Evolutionary conservation across 2,888 invertebrate genomes (phyloP), one percentile per base, ranked within the genome.

Genomic region (Agonum fuliginosum): DNA sequence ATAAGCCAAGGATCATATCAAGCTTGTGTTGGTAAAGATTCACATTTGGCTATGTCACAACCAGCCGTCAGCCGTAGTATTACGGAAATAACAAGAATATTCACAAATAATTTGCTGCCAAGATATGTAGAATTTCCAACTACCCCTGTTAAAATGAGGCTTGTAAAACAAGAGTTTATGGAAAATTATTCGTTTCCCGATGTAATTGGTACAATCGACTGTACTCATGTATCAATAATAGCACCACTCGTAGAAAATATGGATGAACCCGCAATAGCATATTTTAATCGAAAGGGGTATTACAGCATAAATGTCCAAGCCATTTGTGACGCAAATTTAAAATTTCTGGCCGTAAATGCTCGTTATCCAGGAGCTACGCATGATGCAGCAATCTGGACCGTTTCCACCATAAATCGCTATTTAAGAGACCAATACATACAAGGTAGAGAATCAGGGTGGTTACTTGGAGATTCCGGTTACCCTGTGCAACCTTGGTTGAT

Each of bases 381-480:
- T 20, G 77, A 78, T 30, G 71, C 78, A 3, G 71, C 70, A 1
- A 74, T 78, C n/a, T 78, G 78, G 78, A 24, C 14, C 19, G 22
- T 34, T 0, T 54, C 67, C 10, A 62, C 24, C 4, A 67, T 71
- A 19, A 34, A 46, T 6, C 10, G 12, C 3, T 41, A 48, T 46
- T 43, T 74, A 30, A 24, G 24, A 24, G 34, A 17, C 19, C 17
- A 37, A 20, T 75, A 70, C 41, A 24, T 22, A 41, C 34, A 51
- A 17, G 70, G 71, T 14, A 62, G 69, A 10, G 20, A 62, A 30
- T 54, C 43, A 4, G 43, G n/a, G 8, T 78, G 72, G 76, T 34
- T 78, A n/a, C 27, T 78, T 79, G 82, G 82, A 37, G 82, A 83
- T 76, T 81, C 82, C 17, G 82, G 83, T 0, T 83, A 82, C 70